Conservation (phyloP, 2,797 vertebrate genomes). For the Benthosema pterotum region DNA sequence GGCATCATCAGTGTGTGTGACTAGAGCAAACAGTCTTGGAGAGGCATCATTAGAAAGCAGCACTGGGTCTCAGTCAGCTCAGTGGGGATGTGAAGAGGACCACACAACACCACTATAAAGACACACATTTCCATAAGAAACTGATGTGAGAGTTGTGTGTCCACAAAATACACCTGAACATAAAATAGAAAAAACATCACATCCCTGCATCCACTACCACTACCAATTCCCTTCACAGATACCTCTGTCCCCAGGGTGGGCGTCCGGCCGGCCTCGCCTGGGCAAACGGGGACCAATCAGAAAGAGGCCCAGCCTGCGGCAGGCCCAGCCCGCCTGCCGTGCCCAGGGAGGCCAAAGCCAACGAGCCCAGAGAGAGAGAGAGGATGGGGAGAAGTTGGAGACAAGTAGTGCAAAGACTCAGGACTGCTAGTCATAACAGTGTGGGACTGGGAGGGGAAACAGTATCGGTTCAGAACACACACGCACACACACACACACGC, state of each 20-base stretch:
- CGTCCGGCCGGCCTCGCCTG: slow-evolving; percentile 20
- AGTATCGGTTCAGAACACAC: slow-evolving; percentile 60
- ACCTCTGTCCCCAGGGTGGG: slow-evolving; percentile 6
- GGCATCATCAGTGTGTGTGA: slow-evolving; percentile 77
- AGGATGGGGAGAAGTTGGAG: slow-evolving; percentile 41
- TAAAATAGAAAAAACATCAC: slow-evolving; percentile 61
- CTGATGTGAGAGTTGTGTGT: slow-evolving; percentile 18
- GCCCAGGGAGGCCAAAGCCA: slow-evolving; percentile 17
- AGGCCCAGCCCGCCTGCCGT: slow-evolving; percentile 56
- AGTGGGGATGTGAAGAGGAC: slow-evolving; percentile 41
- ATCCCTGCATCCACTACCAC: slow-evolving; percentile 42
- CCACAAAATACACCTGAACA: slow-evolving; percentile 37
- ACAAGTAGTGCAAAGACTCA: slow-evolving; percentile 62
- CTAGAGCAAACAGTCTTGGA: slow-evolving; percentile 75
- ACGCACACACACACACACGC: slow-evolving; percentile 2
- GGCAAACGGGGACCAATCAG: slow-evolving; percentile 40
- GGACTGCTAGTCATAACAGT: slow-evolving; percentile 67
- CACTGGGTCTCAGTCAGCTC: slow-evolving; percentile 64
- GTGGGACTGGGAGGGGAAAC: slow-evolving; percentile 74
- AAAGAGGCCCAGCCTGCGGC: slow-evolving; percentile 30
- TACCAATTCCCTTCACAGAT: slow-evolving; percentile 56
- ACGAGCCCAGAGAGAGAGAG: slow-evolving; percentile 19
- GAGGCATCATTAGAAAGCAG: slow-evolving; percentile 67
- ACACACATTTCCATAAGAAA: slow-evolving; percentile 11
- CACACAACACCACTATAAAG: slow-evolving; percentile 4